phyloP scores from a whole-genome alignment of 2,888 invertebrate genomes.

The Noctua pronuba region DNA sequence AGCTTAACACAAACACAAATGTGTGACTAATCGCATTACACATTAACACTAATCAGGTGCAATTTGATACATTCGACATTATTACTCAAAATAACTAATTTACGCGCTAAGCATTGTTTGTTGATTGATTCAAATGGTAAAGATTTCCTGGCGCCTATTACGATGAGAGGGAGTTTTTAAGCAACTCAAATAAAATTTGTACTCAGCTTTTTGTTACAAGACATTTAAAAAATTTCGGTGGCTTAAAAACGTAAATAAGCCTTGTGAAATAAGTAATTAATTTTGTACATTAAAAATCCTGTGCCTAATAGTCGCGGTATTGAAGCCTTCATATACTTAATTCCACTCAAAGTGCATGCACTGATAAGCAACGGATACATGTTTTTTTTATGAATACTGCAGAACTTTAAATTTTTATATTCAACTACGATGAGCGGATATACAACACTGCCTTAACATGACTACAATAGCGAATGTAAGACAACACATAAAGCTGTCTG shows the following conservation, averaged over 20 bases:
- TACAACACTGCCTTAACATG: background rate
- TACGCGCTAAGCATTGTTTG: slow-evolving; percentile 17
- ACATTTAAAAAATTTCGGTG: background rate
- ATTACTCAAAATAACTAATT: background rate
- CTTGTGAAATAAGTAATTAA: background rate
- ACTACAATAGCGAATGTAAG: background rate
- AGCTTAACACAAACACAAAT: slow-evolving; percentile 15
- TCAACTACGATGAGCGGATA: background rate
- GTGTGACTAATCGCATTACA: slow-evolving; percentile 42
- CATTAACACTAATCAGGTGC: slow-evolving; percentile 31
- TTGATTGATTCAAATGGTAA: background rate
- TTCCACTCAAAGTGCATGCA: slow-evolving; percentile 1
- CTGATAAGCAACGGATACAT: slow-evolving; percentile 10
- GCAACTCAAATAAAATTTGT: background rate
- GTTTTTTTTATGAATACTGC: background rate
- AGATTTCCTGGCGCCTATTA: background rate
- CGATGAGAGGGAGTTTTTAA: background rate
- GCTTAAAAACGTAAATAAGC: background rate
- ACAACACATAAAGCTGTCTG: background rate
- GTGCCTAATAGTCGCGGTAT: background rate
- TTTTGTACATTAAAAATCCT: background rate
- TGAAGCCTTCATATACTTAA: background rate
- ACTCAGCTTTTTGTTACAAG: background rate
- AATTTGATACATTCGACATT: slow-evolving; percentile 42
- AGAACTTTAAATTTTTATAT: background rate